These are phyloP conservation scores for Rhamphomyia laevipes DNA, from an alignment of 2,888 invertebrate genomes.

Conservation along the genomic window DNA sequence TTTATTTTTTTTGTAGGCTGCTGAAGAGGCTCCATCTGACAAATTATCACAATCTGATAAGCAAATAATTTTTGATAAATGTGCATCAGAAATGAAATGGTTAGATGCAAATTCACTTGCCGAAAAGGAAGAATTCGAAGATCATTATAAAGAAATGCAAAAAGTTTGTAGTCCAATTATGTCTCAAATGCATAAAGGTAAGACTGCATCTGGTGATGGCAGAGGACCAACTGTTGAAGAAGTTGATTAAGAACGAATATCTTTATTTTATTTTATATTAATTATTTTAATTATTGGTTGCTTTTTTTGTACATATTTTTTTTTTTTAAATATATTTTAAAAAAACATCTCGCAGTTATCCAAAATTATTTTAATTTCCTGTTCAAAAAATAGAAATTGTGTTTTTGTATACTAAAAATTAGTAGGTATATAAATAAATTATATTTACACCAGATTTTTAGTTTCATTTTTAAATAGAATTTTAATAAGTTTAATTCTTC, in stretches of 20 bases:
- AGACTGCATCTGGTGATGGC: slow-evolving; percentile 56
- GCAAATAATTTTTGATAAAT: slow-evolving; percentile 52
- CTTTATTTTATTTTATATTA: background rate
- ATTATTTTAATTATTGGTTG: background rate
- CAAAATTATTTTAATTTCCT: background rate
- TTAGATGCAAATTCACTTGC: slow-evolving; percentile 68
- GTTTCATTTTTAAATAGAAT: no score
- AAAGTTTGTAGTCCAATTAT: slow-evolving; percentile 66
- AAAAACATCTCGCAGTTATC: background rate
- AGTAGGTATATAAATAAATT: background rate
- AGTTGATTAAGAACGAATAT: slow-evolving; percentile 43
- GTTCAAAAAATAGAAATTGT: no score
- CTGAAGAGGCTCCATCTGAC: slow-evolving; percentile 49
- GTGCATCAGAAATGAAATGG: slow-evolving; percentile 63
- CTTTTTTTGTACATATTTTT: no score
- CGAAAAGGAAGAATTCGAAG: slow-evolving; percentile 64
- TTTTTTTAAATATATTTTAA: background rate
- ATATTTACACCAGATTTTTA: no score
- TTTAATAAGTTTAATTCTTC: no score
- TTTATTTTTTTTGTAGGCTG: slow-evolving; percentile 39
- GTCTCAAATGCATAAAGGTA: slow-evolving; percentile 64
- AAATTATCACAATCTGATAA: slow-evolving; percentile 62
- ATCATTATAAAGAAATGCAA: slow-evolving; percentile 64
- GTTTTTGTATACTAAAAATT: background rate
- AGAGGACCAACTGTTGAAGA: slow-evolving; percentile 59